phyloP scores from a whole-genome alignment of 2,888 invertebrate genomes.

The Stenodera caucasica region DNA sequence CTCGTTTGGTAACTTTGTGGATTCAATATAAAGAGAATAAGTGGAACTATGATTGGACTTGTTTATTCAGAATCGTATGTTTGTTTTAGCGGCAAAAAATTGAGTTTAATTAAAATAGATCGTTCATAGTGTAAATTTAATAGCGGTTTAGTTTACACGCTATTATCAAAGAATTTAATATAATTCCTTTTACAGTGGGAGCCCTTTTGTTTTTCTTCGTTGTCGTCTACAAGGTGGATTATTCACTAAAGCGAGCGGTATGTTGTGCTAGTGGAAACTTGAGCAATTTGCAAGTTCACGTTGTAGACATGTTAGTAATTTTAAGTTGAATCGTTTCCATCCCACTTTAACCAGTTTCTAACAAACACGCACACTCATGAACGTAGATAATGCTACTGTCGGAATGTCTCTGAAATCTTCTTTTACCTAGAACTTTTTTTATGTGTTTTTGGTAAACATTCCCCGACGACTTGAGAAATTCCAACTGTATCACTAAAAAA shows the following conservation, averaged over 20 bases:
- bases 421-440: slow-evolving; percentile 28
- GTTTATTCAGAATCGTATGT: neutral
- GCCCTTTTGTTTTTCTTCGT: slow-evolving; percentile 31
- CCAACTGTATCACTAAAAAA: neutral
- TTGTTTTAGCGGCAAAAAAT: neutral
- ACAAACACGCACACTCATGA: slow-evolving; percentile 22
- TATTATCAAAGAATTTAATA: slow-evolving; percentile 37
- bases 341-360: slow-evolving; percentile 5
- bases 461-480: slow-evolving; percentile 2
- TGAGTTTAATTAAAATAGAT: neutral
- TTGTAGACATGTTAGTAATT: slow-evolving; percentile 21
- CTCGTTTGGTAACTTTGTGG: neutral
- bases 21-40: neutral
- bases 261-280: slow-evolving; percentile 35
- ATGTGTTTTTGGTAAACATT: slow-evolving; percentile 19
- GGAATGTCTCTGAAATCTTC: slow-evolving; percentile 29
- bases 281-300: slow-evolving; percentile 38
- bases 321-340: slow-evolving; percentile 2
- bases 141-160: neutral
- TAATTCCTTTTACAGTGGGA: slow-evolving; percentile 33
- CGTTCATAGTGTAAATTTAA: neutral
- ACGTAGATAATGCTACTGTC: neutral
- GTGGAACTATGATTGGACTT: neutral
- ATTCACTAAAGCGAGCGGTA: slow-evolving; percentile 30
- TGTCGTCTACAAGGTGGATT: slow-evolving; percentile 18